Evolutionary conservation across 2,888 invertebrate genomes (phyloP), one percentile per base, ranked within the genome.

Genomic region (Drosophila macrothrix): DNA sequence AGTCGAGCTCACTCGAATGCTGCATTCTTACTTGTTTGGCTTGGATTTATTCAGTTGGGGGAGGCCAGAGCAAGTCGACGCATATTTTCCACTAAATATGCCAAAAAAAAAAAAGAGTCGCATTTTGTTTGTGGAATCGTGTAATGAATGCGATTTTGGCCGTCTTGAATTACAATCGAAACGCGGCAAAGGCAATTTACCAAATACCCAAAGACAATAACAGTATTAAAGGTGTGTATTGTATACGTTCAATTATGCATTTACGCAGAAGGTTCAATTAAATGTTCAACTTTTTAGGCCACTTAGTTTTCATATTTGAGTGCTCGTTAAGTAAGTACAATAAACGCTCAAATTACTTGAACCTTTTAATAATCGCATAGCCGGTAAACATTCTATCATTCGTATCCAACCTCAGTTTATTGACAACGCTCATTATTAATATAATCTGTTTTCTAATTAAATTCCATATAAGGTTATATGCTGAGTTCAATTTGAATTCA

Each of bases 131-230:
- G 67, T 77, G 65, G 59, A 78, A 72, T 58, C 52, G 67, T 73
- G 71, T 73, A 82, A 82, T 75, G 74, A 80, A 79, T 80, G 86
- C 77, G 67, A 87, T 82, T 84, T 84, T 66, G 60, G 66, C 67
- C 67, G 68, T 82, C 73, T 89, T 82, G 39, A 76, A 78, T 89
- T 84, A 84, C 88, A 63, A 31, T 56, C 54, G 70, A 68, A 82
- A 71, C 60, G 69, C 73, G 64, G 78, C 82, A 67, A 66, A 82
- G 78, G 82, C 67, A 82, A 78, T 78, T 77, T 71, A 49, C 50
- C 52, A 29, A 61, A 52, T 62, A n/a, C 22, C 12, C 31, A 60
- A 39, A 64, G 22, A 59, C 46, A 60, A 64, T 37, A 46, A 35
- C n/a, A 28, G 28, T 6, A 63, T 59, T 35, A 46, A 28, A 31